phyloP scores from a whole-genome alignment of 2,888 invertebrate species.

The Pristionchus mayeri region DNA sequence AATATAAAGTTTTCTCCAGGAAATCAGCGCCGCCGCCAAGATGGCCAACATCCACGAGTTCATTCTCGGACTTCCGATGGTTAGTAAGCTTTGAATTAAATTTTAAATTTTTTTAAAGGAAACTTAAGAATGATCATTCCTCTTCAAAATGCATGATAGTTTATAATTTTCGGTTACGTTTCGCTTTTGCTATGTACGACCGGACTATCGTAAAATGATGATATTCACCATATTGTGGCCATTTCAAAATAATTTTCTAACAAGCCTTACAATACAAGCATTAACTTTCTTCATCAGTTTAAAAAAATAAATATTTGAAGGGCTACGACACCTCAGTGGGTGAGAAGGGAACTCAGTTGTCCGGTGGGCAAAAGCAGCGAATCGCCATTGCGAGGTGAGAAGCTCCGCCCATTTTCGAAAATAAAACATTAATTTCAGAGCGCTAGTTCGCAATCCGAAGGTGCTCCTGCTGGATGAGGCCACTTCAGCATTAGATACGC shows the following conservation, averaged over 20 bases:
- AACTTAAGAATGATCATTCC: too few species aligned
- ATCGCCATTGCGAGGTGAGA: slow-evolving; percentile 69
- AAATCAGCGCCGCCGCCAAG: slow-evolving; percentile 77
- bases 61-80: slow-evolving; percentile 77
- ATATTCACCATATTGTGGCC: too few species aligned
- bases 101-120: background rate
- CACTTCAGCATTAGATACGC: slow-evolving; percentile 66
- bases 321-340: slow-evolving; percentile 77
- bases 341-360: slow-evolving; percentile 77
- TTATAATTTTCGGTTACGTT: too few species aligned
- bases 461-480: slow-evolving; percentile 67
- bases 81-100: slow-evolving; percentile 23
- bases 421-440: slow-evolving; percentile 49
- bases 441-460: slow-evolving; percentile 62
- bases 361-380: slow-evolving; percentile 78
- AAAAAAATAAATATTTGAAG: slow-evolving; percentile 48
- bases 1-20: slow-evolving; percentile 66
- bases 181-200: too few species aligned
- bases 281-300: too few species aligned
- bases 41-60: slow-evolving; percentile 79
- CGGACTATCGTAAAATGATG: too few species aligned
- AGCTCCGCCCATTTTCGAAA: too few species aligned
- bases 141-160: too few species aligned
- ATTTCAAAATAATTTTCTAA: too few species aligned
- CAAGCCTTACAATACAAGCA: too few species aligned